These are phyloP conservation scores for Camelus bactrianus DNA, from an alignment of 2,113 vertebrate species.

Conservation along the genomic window DNA sequence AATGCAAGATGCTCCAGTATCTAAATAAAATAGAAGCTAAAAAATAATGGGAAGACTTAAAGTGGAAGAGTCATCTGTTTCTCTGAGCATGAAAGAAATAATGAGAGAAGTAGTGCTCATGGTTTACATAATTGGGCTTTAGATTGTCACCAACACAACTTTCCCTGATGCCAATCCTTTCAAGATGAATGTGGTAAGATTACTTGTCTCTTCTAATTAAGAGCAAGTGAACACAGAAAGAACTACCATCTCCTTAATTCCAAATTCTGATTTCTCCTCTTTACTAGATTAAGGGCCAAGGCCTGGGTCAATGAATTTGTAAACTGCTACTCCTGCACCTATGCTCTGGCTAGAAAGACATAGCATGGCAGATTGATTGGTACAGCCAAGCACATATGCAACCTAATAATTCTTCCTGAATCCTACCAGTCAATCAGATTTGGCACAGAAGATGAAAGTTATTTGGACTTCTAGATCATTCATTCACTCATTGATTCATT, in stretches of 20 bases:
- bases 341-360: background rate
- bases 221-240: background rate
- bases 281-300: background rate
- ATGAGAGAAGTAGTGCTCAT: background rate
- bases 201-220: constrained; percentile 28
- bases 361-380: background rate
- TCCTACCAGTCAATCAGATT: background rate
- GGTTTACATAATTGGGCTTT: background rate
- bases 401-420: background rate
- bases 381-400: background rate
- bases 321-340: too few relatives aligned
- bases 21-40: constrained; percentile 20
- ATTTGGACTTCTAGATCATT: background rate
- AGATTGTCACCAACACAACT: background rate
- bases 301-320: background rate
- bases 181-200: background rate
- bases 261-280: background rate
- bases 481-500: background rate
- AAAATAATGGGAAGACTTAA: constrained; percentile 35
- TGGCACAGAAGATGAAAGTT: background rate
- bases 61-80: background rate
- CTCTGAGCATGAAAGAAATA: constrained; percentile 14
- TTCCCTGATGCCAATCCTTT: background rate
- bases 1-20: background rate
- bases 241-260: background rate